A percentile compares a stretch with the other conserved stretches of the same genome.
These are phyloP conservation scores for Taenioides sp. DNA, from an alignment of 2,797 vertebrate genomes.

Conservation along the genomic window DNA sequence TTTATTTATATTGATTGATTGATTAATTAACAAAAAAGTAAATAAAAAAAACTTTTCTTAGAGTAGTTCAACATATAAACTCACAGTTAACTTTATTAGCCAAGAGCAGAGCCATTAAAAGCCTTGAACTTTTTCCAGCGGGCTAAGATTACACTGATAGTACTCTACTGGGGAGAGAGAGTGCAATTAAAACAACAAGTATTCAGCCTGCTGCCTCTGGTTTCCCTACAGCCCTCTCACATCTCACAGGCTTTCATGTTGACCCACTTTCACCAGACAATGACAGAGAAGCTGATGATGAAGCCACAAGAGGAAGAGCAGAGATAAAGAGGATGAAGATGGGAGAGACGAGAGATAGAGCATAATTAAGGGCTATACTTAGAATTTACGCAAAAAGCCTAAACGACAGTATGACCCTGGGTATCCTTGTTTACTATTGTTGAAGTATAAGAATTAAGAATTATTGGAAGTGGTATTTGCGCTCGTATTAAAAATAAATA, in stretches of 20 bases:
- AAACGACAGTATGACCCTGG: background rate
- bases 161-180: background rate
- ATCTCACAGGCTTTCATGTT: constrained; percentile 66
- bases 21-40: background rate
- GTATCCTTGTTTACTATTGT: background rate
- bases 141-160: constrained; percentile 4
- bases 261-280: constrained; percentile 62
- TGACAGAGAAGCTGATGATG: constrained; percentile 40
- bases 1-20: background rate
- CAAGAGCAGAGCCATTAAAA: background rate
- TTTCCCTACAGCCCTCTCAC: constrained; percentile 27
- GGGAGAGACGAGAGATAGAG: background rate
- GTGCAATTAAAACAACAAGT: constrained; percentile 2
- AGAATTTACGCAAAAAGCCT: background rate
- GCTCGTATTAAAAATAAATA: too few relatives aligned
- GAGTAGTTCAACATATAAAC: background rate
- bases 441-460: background rate
- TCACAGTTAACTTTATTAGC: constrained; percentile 1
- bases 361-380: background rate
- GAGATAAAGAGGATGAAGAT: background rate
- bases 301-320: constrained; percentile 22
- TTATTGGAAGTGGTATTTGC: too few relatives aligned
- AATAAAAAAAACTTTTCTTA: background rate
- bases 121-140: background rate
- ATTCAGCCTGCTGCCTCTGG: background rate